Base-by-base conservation (phyloP, 2,888 invertebrate species). In the Dynastes grantii region DNA sequence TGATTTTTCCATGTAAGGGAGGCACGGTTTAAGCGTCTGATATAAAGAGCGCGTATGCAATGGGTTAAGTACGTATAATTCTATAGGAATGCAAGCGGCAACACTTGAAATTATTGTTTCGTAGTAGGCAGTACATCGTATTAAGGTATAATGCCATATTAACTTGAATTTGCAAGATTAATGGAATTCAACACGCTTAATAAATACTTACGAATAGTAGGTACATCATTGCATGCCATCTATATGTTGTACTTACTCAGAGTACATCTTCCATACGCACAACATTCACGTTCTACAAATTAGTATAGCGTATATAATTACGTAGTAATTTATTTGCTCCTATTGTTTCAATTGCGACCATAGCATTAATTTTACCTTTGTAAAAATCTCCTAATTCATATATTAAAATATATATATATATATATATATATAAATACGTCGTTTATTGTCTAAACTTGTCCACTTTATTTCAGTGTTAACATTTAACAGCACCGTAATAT, bases 61-160 rank as follows among this genome's bases (percentile, higher is more conserved):
- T 58, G 55, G 16, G 58, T 58, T 61, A 75, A 61, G 51, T 16
- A 40, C 16, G 22, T 22, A 45, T 40, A 67, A 67, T 49, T 67
- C 37, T 11, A 27, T 32, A 22, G 22, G 61, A 75, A 75, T 58
- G 61, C 22, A 73, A 63, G 22, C 53, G 32, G 71, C 11, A 75
- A 58, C 61, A 53, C 65, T 37, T 22, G 65, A 67, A 67, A 67
- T 76, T 68, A 76, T 76, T 76, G 76, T 76, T 63, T 53, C 32
- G 11, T 65, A 37, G 32, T 11, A 53, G 37, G 22, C 64, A 76
- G 63, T 76, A 76, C 64, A 64, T 76, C 64, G 64, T 76, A 76
- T 65, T 76, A 68, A 67, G 67, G 68, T 27, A 68, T 76, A 68
- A 76, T 53, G 0, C 65, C 65, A 16, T 67, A 67, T 45, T 67